Conservation (phyloP, 2,888 invertebrate genomes). For the Capitulum mitella region DNA sequence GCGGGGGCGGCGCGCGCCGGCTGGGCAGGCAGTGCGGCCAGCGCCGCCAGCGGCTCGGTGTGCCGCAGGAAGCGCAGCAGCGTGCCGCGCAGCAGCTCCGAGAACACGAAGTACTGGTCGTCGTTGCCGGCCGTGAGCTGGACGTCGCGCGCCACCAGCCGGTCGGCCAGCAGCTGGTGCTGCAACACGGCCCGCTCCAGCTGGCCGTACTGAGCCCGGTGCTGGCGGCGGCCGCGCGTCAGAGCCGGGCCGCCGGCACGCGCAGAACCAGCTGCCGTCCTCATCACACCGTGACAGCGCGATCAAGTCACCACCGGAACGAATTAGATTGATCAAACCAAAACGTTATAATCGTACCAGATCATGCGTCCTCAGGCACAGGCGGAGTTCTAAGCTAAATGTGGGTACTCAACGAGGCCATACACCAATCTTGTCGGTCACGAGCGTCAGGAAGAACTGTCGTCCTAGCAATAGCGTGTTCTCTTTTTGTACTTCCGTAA, state of each 20-base stretch:
- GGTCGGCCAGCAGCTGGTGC: conserved; percentile 87
- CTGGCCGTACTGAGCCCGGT: conserved; percentile 65
- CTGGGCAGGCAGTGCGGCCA: conserved; percentile 34
- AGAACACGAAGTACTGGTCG: conserved; percentile 96
- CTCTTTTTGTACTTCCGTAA: no score
- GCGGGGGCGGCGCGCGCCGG: conserved; percentile 34
- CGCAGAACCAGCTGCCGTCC: no score
- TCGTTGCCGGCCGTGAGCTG: conserved; percentile 93
- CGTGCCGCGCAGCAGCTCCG: conserved; percentile 81
- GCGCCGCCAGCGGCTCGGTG: conserved; percentile 43
- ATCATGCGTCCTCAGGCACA: no score
- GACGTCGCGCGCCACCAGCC: conserved; percentile 76
- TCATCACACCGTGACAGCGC: no score
- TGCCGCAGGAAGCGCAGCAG: conserved; percentile 89
- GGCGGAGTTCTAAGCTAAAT: no score
- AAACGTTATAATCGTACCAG: no score
- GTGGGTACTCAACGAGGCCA: no score
- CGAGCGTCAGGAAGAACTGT: no score
- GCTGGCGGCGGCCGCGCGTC: conserved; percentile 47
- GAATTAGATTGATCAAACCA: no score
- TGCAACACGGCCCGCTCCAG: conserved; percentile 73
- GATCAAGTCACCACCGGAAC: no score
- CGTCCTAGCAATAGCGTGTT: no score
- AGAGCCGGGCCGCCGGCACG: not conserved
- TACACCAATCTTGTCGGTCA: no score